Base-by-base conservation (phyloP, 2,113 vertebrate species). In the Orthochromis malagaraziensis region DNA sequence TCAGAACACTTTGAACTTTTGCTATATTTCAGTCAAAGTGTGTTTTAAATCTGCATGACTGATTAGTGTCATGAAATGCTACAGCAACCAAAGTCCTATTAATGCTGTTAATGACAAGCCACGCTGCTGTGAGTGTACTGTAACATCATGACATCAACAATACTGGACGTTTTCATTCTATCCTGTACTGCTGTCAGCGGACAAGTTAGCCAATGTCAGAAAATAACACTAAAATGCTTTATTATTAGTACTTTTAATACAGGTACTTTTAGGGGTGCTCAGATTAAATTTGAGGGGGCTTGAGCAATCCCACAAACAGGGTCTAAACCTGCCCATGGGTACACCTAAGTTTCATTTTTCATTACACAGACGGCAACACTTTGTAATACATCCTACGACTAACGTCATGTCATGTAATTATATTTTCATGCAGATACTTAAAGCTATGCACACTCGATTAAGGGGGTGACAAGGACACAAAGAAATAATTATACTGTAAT, bases 221-320 rank as follows among this genome's bases (percentile, higher is more conserved):
- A 65, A 35, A 65, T 65, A 65, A 35, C 31, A 65, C 31, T 65
- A 38, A 65, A 65, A 38, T 38, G 60, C 19, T 65, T n/a, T 65
- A 21, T 38, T 13, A 38, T 4, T 65, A 8, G 10, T 13, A 0
- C 19, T 13, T 13, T 65, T 21, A 38, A 21, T 38, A 65, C 33
- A 21, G 33, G 19, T 65, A 65, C 60, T 38, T 38, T 65, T 65
- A 65, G 60, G 17, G 33, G 31, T 12, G 60, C 31, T 65, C 60
- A 13, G 33, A 38, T 65, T 38, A 65, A n/a, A 65, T 65, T 38
- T 38, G 19, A 65, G 10, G 17, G 33, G 6, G 19, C 10, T 65
- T 38, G 33, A 38, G 33, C 60, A 65, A 65, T n/a, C 60, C 33
- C 2, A 35, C 10, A n/a, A 65, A 38, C 31, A 65, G 60, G 2